Evolutionary conservation across 2,888 invertebrate species (phyloP).

Genomic region (Venustoraphidia nigricollis): DNA sequence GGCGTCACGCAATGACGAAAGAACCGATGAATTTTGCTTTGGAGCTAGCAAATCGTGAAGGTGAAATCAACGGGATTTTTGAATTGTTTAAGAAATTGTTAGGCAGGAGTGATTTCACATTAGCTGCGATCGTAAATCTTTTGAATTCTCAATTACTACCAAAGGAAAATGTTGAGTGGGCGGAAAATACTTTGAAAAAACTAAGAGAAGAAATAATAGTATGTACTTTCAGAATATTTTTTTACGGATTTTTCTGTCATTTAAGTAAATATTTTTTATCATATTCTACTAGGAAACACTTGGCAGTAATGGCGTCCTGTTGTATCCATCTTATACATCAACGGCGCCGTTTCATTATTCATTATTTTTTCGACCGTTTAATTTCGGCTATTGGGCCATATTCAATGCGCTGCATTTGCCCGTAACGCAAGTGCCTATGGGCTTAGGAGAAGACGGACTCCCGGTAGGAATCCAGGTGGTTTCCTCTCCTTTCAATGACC

Average conservation of each 20-base stretch:
- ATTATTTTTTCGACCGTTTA: slow-evolving; percentile 58
- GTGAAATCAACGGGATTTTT: slow-evolving; percentile 30
- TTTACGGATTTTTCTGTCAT: neutral
- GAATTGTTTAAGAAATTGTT: slow-evolving; percentile 45
- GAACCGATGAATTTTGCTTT: slow-evolving; percentile 47
- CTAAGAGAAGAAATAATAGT: slow-evolving; percentile 46
- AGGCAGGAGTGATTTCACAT: slow-evolving; percentile 45
- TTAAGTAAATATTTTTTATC: neutral
- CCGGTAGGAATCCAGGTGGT: slow-evolving; percentile 74
- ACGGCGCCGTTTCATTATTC: slow-evolving; percentile 73
- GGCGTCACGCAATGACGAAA: slow-evolving; percentile 61
- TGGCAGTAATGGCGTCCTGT: slow-evolving; percentile 61
- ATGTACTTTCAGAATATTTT: slow-evolving; percentile 3
- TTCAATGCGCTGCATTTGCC: slow-evolving; percentile 76
- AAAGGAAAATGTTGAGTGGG: slow-evolving; percentile 45
- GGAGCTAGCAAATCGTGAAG: slow-evolving; percentile 46
- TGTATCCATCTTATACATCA: slow-evolving; percentile 69
- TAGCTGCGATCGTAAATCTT: slow-evolving; percentile 51
- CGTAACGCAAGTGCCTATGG: slow-evolving; percentile 71
- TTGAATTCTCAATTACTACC: slow-evolving; percentile 50
- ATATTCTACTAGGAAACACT: slow-evolving; percentile 41
- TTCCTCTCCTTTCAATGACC: slow-evolving; percentile 52
- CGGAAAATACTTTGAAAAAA: slow-evolving; percentile 37
- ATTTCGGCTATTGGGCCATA: slow-evolving; percentile 72
- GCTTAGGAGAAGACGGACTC: slow-evolving; percentile 49